These are phyloP conservation scores for Rafetus swinhoei DNA, from an alignment of 2,113 vertebrate species.

Conservation along the genomic window DNA sequence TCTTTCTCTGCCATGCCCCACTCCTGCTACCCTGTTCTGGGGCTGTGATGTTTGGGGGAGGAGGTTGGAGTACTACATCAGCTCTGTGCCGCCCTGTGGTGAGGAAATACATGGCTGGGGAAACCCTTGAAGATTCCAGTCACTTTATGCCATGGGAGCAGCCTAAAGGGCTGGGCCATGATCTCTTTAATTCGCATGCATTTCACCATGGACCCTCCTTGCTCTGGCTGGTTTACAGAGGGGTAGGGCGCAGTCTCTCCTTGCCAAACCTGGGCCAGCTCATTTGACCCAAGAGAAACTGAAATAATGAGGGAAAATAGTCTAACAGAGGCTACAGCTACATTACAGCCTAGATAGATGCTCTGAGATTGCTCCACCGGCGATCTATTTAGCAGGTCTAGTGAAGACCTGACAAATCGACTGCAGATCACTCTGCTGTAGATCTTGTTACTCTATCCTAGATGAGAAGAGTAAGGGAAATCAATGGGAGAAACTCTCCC, in stretches of 20 bases:
- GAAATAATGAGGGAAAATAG: background rate
- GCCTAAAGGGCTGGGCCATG: background rate
- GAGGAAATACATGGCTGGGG: background rate
- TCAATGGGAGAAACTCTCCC: too few relatives aligned
- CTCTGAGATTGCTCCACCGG: too few relatives aligned
- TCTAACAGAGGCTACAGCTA: too few relatives aligned
- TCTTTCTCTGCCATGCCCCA: background rate
- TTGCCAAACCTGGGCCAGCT: background rate
- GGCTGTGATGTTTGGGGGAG: background rate
- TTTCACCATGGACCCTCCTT: background rate
- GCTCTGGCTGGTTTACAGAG: background rate
- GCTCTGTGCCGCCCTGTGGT: background rate
- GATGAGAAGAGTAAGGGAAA: too few relatives aligned
- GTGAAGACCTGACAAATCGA: too few relatives aligned
- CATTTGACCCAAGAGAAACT: background rate
- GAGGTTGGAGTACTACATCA: background rate
- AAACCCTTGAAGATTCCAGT: background rate
- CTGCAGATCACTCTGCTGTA: too few relatives aligned
- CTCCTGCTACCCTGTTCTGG: background rate
- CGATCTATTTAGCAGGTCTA: too few relatives aligned
- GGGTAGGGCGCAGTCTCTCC: background rate
- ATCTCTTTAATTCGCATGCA: background rate
- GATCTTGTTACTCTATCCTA: too few relatives aligned
- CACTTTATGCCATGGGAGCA: background rate
- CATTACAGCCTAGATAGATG: too few relatives aligned